phyloP scores from a whole-genome alignment of 2,797 vertebrate species.

The Harpagifer antarcticus region DNA sequence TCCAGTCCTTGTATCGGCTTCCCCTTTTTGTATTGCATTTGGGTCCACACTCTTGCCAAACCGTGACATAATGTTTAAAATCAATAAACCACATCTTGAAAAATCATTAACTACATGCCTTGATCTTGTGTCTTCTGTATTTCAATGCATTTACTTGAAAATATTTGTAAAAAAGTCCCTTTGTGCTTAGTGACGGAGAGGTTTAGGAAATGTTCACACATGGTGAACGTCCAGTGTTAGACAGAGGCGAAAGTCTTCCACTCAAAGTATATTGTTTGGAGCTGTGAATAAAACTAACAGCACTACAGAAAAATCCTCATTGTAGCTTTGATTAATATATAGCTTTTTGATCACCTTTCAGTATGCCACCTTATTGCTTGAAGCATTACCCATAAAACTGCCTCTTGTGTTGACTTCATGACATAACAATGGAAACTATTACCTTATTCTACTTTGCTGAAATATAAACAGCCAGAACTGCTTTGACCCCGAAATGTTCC shows the following conservation, averaged over 20 bases:
- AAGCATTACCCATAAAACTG: neutral
- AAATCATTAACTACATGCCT: slow-evolving; percentile 19
- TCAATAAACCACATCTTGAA: neutral
- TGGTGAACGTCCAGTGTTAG: neutral
- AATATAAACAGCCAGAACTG: slow-evolving; percentile 18
- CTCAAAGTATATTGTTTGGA: slow-evolving; percentile 6
- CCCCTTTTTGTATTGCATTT: too few species aligned
- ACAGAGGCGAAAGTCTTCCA: neutral
- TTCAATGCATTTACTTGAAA: neutral
- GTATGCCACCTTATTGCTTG: neutral
- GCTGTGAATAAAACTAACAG: slow-evolving; percentile 24
- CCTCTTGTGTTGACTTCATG: neutral
- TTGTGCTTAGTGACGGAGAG: neutral
- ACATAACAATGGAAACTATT: slow-evolving; percentile 51
- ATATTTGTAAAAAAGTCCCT: neutral
- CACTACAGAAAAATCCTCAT: too few species aligned
- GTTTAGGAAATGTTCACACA: neutral
- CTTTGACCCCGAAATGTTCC: slow-evolving; percentile 4
- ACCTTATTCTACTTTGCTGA: slow-evolving; percentile 7
- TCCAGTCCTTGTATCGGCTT: too few species aligned
- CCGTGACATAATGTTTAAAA: neutral
- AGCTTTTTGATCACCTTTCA: slow-evolving; percentile 34
- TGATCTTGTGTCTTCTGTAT: neutral
- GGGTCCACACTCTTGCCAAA: too few species aligned
- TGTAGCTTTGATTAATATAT: neutral